A percentile compares a stretch with the other conserved stretches of the same genome.
phyloP scores from a whole-genome alignment of 2,797 vertebrate species.

The Lepilemur septentrionalis region DNA sequence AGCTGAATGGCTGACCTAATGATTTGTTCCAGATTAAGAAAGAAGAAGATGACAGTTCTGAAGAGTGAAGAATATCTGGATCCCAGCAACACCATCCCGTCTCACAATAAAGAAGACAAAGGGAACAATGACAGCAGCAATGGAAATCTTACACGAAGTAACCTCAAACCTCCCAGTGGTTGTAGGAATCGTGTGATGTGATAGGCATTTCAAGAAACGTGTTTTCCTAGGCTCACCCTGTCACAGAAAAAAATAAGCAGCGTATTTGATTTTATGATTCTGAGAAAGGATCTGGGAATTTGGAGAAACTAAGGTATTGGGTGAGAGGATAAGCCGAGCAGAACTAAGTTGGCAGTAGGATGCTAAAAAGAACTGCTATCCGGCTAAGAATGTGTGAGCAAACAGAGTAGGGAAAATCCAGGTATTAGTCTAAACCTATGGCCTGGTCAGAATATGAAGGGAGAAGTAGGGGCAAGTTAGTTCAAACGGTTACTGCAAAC shows the following conservation, averaged over 20 bases:
- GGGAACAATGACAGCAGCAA: neutral
- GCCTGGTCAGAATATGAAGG: neutral
- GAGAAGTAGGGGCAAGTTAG: too few species aligned
- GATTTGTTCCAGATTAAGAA: neutral
- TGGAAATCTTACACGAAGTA: neutral
- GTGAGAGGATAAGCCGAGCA: neutral
- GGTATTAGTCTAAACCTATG: too few species aligned
- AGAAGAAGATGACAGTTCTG: neutral
- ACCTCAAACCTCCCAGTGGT: rapidly evolving
- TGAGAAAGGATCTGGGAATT: neutral
- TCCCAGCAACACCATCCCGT: too few species aligned
- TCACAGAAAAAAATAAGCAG: neutral
- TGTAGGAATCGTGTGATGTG: rapidly evolving
- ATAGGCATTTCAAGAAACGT: neutral
- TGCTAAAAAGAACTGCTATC: neutral
- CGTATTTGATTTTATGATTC: neutral
- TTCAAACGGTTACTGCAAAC: neutral
- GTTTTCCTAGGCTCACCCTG: neutral
- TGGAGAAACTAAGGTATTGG: neutral
- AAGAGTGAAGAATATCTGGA: too few species aligned
- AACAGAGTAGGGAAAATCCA: neutral
- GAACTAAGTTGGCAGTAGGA: neutral
- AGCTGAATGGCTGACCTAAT: neutral
- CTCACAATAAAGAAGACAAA: neutral
- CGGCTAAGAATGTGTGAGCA: neutral